Evolutionary conservation across 1,140 invertebrate genomes (phyloP), one percentile per base, ranked within the genome.

Genomic region (Listronotus bonariensis): DNA sequence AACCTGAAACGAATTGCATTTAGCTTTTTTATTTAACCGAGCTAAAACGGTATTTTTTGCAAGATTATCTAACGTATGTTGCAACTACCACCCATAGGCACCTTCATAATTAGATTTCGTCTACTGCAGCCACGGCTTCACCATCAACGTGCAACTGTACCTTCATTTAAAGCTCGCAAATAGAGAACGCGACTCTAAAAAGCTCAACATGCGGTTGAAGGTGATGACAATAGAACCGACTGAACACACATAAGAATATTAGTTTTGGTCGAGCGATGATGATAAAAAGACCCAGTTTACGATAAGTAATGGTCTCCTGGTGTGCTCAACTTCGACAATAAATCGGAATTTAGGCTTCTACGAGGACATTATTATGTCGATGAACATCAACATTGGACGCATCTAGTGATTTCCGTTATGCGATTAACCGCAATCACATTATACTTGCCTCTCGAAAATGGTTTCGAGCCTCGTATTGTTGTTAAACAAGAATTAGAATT

Each of bases 341-440:
- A 67, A 68, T 59, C 2, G 3, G 63, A 51, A 41, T 68, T 53
- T 58, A 52, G 69, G 63, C 14, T 20, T 64, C 43, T 59, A 36
- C 36, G 20, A 61, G 52, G 57, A 67, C 59, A 67, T 57, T 67
- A 68, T 59, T 70, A 63, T 68, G 69, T 67, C 68, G 72, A 69
- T 73, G 71, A 63, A 72, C 66, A 70, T 73, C 69, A 68, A 74
- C 73, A 74, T 65, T 76, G 73, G 74, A 73, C 72, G 74, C 76
- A 76, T 68, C 71, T 65, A 64, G 55, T 63, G 72, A 72, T 76
- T 76, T 76, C 72, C 72, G 72, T 76, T 74, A 76, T 75, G 70
- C 73, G 76, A 77, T 77, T 76, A 74, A 76, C 76, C 76, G 71
- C 74, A 77, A 77, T 77, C 76, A 71, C 73, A 76, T 77, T 77